Base-by-base conservation (phyloP, 2,888 invertebrate genomes). In the Euzetes globulus region DNA sequence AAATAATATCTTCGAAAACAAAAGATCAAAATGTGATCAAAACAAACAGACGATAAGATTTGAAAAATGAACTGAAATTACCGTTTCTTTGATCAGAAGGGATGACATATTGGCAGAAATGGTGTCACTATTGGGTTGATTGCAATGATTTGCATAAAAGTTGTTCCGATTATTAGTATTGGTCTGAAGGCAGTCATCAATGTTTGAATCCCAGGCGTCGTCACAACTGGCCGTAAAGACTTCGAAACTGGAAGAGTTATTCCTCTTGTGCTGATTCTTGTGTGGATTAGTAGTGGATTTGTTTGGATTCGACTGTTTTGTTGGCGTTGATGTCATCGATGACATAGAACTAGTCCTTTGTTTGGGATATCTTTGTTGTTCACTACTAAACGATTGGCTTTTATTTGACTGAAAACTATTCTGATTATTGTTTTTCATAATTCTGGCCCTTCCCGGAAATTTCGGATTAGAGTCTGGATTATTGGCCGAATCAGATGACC, bases 181-280 rank as follows among this genome's bases (percentile, higher is more conserved):
- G 22, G 52, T 37, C 50, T 37, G 50, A 37, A 72, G 58, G 22
- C 72, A 58, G 19, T 75, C 75, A n/a, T 75, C 75, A 15, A 75
- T 72, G 7, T 73, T 75, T 25, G 55, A 58, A 71, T 75, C 74
- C 75, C 75, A 75, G 29, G 75, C 75, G 55, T 75, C 75, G n/a
- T 75, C 75, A 68, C 75, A 75, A 11, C 73, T 73, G 58, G 75
- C 75, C 1, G 74, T 73, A 25, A 75, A 75, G 6, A 55, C 27
- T 52, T 75, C 75, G 37, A 75, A 75, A 73, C 73, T 73, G 19
- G 68, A 37, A 7, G 68, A 68, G 33, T 68, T 68, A 15, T 68
- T 68, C 13, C 68, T 37, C 68, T 68, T 68, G 41, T 68, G 68
- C 37, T 68, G 41, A 19, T 1, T 37, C 22, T n/a, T 19, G 4